Evolutionary conservation across 1,140 invertebrate species (phyloP), one percentile per base, ranked within the genome.

Genomic region (Antheraea pernyi): DNA sequence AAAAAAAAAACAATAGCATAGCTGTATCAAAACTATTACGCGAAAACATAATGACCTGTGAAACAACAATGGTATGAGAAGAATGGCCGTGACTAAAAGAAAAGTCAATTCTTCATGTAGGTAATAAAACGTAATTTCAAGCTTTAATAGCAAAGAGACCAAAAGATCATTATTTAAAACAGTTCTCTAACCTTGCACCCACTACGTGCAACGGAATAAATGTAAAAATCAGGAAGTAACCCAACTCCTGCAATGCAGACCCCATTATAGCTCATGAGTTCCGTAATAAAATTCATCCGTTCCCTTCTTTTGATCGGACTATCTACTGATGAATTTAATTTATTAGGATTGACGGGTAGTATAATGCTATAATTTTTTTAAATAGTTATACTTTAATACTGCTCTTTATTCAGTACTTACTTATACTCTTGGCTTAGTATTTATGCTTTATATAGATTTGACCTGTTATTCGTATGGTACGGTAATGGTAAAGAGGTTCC

Each of bases 141-240:
- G 16, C 13, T 53, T 6, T 53, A 13, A 53, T 13, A 53, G 16
- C 13, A 16, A 53, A 53, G 46, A 13, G 9, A 53, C 16, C 46
- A n/a, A 53, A 53, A 6, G 7, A 6, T 0, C 13, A 53, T 53
- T 9, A 61, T 62, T 68, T 61, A 46, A 46, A n/a, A 46, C 11
- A 42, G 11, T 11, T 7, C 39, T 42, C 2, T 46, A 42, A 53
- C 46, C 46, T 48, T 36, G 48, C 53, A 19, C 48, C 19, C 16
- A 16, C 58, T 37, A 65, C 37, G n/a, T 68, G 63, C 67, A 69
- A 60, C 58, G 11, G 53, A 69, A 72, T 69, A 72, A 65, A 65
- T 79, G 70, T 71, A 75, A 75, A 69, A 76, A 84, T 79, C 76
- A 78, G 83, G 86, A 86, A 83, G 80, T 81, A 88, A 85, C 75